Percentiles rank a stretch among this genome's conserved stretches.
phyloP scores from a whole-genome alignment of 1,140 invertebrate species.

The Trypoxylus dichotomus region DNA sequence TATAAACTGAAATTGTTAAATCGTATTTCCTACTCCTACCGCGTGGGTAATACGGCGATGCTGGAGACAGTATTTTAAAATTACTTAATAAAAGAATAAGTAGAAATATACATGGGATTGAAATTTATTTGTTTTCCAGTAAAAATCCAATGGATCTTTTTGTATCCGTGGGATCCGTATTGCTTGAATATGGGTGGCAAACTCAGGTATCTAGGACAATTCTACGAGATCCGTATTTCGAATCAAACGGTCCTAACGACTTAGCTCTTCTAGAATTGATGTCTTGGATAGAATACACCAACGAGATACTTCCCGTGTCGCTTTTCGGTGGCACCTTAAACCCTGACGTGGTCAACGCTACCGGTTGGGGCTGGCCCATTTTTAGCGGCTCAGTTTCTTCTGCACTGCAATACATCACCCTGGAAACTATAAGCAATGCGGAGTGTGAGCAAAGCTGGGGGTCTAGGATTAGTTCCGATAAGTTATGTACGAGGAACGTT shows the following conservation, averaged over 20 bases:
- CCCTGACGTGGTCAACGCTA: not conserved
- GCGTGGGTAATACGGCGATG: no score
- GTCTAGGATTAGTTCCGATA: not conserved
- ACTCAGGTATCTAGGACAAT: not conserved
- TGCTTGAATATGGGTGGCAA: no score
- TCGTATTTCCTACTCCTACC: no score
- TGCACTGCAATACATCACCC: not conserved
- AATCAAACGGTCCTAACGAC: not conserved
- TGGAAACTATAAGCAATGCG: not conserved
- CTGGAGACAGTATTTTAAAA: no score
- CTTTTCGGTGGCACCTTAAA: not conserved
- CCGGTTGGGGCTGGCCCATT: not conserved
- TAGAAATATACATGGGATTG: no score
- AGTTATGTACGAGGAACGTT: not conserved
- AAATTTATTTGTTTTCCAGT: no score
- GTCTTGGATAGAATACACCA: not conserved
- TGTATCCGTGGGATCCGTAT: no score
- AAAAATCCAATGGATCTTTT: no score
- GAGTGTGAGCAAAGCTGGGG: not conserved
- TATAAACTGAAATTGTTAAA: no score
- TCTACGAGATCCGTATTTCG: not conserved
- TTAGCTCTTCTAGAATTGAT: not conserved
- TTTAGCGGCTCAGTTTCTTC: not conserved
- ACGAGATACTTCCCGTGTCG: not conserved
- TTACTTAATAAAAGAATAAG: no score